Conservation (phyloP, 2,888 invertebrate species). For the Dendrolimus pini region DNA sequence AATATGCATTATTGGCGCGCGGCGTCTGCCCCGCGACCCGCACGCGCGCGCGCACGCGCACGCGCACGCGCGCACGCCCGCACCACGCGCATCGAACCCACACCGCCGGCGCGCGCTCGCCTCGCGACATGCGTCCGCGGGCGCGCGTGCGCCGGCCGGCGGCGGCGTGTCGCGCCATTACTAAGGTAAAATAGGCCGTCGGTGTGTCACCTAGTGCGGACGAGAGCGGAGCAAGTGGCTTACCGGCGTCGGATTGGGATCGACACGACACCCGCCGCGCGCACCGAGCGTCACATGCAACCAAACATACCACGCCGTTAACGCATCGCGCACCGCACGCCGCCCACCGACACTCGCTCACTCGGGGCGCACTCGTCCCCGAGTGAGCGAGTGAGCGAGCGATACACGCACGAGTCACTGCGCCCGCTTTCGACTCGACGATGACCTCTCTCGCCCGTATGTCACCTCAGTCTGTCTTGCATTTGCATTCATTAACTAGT, state of each 20-base stretch:
- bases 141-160: conserved; percentile 14
- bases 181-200: conserved; percentile 66
- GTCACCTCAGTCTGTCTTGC: too few species aligned
- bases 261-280: conserved; percentile 31
- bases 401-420: conserved; percentile 3
- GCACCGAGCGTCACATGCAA: conserved; percentile 52
- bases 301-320: conserved; percentile 51
- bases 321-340: conserved; percentile 24
- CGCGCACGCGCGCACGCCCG: conserved; percentile 6
- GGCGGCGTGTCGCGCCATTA: conserved; percentile 41
- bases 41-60: conserved; percentile 6
- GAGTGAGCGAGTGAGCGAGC: neutral
- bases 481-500: too few species aligned
- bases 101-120: conserved; percentile 10
- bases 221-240: conserved; percentile 36
- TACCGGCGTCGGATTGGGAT: conserved; percentile 41
- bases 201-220: conserved; percentile 34
- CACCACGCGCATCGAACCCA: conserved; percentile 6
- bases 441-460: too few species aligned
- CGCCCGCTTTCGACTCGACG: too few species aligned
- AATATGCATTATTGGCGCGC: conserved; percentile 64
- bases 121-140: conserved; percentile 10
- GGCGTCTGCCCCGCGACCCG: conserved; percentile 17
- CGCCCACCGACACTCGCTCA: conserved; percentile 7
- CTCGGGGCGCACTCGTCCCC: conserved; percentile 1